Evolutionary conservation across 2,888 invertebrate species (phyloP).

Genomic region (Halictus ligatus): DNA sequence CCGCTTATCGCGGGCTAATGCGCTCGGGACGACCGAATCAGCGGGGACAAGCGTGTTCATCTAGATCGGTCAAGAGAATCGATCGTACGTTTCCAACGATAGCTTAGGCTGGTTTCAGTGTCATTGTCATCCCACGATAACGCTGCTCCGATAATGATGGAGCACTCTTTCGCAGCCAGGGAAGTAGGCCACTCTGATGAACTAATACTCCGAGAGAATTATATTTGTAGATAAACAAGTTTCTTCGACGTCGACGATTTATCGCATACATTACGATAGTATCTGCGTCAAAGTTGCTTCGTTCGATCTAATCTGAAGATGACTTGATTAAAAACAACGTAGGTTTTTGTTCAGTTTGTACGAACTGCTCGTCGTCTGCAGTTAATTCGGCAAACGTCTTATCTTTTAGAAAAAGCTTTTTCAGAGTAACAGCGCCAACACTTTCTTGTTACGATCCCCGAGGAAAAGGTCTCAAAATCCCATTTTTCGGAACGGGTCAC

Average conservation of each 20-base stretch:
- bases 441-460: neutral
- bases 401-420: neutral
- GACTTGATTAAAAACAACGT: neutral
- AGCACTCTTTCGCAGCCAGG: neutral
- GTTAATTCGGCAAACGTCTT: neutral
- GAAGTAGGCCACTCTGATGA: neutral
- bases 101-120: neutral
- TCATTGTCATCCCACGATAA: neutral
- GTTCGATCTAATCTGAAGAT: neutral
- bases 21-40: neutral
- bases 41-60: neutral
- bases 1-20: slow-evolving; percentile 29
- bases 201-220: neutral
- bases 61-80: slow-evolving; percentile 13
- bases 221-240: neutral
- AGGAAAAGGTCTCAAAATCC: neutral
- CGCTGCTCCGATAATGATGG: neutral
- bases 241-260: neutral
- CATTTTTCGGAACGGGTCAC: slow-evolving; percentile 8
- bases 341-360: neutral
- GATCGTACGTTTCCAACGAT: neutral
- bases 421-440: neutral
- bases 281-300: neutral
- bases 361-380: neutral
- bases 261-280: neutral